These are phyloP conservation scores for Poecile atricapillus DNA, from an alignment of 2,113 vertebrate species.

Conservation along the genomic window DNA sequence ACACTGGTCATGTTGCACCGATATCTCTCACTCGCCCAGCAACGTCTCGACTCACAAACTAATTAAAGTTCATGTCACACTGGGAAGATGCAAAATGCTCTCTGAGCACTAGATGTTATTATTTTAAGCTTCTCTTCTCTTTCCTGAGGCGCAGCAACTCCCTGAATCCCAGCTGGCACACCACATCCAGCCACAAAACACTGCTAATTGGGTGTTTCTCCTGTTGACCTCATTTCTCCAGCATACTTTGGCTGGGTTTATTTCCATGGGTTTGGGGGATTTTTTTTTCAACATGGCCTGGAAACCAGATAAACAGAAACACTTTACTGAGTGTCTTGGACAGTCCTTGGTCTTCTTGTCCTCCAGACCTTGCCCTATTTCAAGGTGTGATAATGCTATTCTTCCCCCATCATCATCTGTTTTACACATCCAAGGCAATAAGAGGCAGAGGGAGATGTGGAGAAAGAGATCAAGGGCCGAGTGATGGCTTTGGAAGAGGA, in stretches of 20 bases:
- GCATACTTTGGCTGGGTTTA: not conserved
- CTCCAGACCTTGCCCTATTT: not conserved
- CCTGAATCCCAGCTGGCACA: slow-evolving; percentile 48
- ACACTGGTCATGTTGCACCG: fast-evolving
- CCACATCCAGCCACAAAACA: slow-evolving; percentile 56
- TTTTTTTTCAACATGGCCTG: not conserved
- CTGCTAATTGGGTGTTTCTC: slow-evolving; percentile 52
- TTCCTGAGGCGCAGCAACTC: slow-evolving; percentile 41
- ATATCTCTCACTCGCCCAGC: not conserved
- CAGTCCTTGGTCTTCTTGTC: not conserved
- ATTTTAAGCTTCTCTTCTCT: slow-evolving; percentile 48
- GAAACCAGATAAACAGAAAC: not conserved
- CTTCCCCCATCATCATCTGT: not conserved
- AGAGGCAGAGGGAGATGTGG: not conserved
- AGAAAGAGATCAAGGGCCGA: not conserved
- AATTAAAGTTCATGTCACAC: slow-evolving; percentile 48
- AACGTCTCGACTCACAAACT: not conserved
- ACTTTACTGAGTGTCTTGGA: not conserved
- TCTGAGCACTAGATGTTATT: slow-evolving; percentile 35
- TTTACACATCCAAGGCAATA: not conserved
- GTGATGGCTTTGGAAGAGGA: not conserved
- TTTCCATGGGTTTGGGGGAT: not conserved
- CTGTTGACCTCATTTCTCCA: slow-evolving; percentile 59
- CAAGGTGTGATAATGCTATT: not conserved
- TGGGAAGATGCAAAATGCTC: slow-evolving; percentile 34